A percentile compares a stretch with the other conserved stretches of the same genome.
Evolutionary conservation across 2,888 invertebrate species (phyloP).

Genomic region (Nymphalis c-album): DNA sequence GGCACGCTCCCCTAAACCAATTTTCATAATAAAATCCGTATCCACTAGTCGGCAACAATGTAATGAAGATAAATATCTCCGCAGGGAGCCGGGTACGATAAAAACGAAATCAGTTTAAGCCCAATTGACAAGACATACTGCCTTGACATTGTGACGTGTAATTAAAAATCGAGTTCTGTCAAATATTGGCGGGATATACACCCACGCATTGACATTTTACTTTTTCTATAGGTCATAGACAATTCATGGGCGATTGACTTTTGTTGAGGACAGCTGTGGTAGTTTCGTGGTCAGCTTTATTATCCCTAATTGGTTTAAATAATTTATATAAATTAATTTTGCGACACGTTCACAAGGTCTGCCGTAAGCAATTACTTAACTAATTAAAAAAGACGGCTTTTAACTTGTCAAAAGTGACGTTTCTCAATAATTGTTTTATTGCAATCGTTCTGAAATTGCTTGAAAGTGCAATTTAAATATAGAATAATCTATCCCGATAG

Average conservation of each 20-base stretch:
- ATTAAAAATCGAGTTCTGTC: constrained; percentile 63
- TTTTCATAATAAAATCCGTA: constrained; percentile 74
- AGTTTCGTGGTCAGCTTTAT: constrained; percentile 17
- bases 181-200: constrained; percentile 61
- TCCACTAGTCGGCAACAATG: constrained; percentile 65
- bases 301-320: constrained; percentile 16
- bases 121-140: constrained; percentile 59
- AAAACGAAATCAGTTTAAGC: constrained; percentile 77
- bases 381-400: too few species aligned
- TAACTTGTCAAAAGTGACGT: too few species aligned
- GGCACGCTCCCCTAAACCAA: constrained; percentile 62
- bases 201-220: constrained; percentile 56
- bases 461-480: constrained; percentile 2
- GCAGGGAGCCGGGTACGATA: constrained; percentile 68
- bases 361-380: too few species aligned
- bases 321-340: too few species aligned
- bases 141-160: constrained; percentile 37
- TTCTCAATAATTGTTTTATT: background rate
- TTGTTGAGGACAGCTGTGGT: constrained; percentile 37
- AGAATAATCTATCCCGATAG: constrained; percentile 11
- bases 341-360: too few species aligned
- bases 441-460: background rate
- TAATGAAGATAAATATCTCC: constrained; percentile 79
- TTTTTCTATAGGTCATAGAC: constrained; percentile 56
- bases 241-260: constrained; percentile 49